A percentile compares a stretch with the other conserved stretches of the same genome.
These are phyloP conservation scores for Drosophila nigromelanica DNA, from an alignment of 1,140 invertebrate genomes.

Conservation along the genomic window DNA sequence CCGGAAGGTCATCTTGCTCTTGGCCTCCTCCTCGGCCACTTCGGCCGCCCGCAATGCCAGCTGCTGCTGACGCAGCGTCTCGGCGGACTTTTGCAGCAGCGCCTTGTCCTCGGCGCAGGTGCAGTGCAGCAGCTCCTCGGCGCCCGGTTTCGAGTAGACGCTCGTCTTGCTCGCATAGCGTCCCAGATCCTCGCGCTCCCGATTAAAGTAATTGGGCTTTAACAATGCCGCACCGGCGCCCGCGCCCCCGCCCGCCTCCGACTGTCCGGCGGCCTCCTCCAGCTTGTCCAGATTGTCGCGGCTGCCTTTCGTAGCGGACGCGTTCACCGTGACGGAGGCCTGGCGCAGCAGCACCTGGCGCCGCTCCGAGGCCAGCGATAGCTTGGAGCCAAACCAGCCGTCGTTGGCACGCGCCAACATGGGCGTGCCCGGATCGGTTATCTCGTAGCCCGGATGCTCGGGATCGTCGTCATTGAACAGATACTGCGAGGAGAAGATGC, in stretches of 20 bases:
- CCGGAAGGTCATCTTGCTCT: slow-evolving; percentile 83
- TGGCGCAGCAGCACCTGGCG: slow-evolving; percentile 85
- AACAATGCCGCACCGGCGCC: slow-evolving; percentile 72
- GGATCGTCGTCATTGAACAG: slow-evolving; percentile 88
- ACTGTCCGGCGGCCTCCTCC: slow-evolving; percentile 22
- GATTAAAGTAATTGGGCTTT: slow-evolving; percentile 84
- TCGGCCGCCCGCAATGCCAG: slow-evolving; percentile 21
- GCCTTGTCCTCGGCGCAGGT: slow-evolving; percentile 76
- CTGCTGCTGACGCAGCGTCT: slow-evolving; percentile 44
- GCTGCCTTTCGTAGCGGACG: slow-evolving; percentile 25
- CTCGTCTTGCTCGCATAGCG: slow-evolving; percentile 68
- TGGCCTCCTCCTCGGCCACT: slow-evolving; percentile 59
- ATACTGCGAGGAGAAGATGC: slow-evolving; percentile 87
- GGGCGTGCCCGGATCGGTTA: slow-evolving; percentile 86
- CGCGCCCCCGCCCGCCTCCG: slow-evolving; percentile 2
- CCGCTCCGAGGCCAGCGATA: slow-evolving; percentile 84
- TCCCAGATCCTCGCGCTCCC: slow-evolving; percentile 81
- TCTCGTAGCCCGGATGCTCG: slow-evolving; percentile 86
- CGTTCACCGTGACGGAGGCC: slow-evolving; percentile 19
- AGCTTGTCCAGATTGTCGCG: slow-evolving; percentile 62
- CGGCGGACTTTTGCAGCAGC: slow-evolving; percentile 58
- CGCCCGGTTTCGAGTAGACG: slow-evolving; percentile 60
- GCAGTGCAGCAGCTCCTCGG: slow-evolving; percentile 55
- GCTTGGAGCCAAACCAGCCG: slow-evolving; percentile 86
- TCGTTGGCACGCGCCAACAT: slow-evolving; percentile 88